A percentile compares a stretch with the other conserved stretches of the same genome.
Conservation (phyloP, 1,140 invertebrate species). For the Tetragnatha versicolor region DNA sequence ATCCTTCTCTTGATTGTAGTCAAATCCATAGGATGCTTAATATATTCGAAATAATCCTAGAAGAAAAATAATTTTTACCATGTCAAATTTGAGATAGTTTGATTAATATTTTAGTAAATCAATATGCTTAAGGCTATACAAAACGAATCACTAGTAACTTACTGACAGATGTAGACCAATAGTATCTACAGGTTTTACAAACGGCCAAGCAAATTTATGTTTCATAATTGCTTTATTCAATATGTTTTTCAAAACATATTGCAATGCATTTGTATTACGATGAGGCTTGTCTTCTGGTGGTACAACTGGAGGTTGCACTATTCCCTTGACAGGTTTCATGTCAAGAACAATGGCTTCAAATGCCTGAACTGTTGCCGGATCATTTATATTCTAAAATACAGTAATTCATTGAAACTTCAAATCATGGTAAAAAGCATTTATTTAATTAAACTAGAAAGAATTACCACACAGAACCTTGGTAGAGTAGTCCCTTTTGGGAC, state of each 20-base stretch:
- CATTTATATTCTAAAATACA: conserved; percentile 37
- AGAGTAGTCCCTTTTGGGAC: too few species aligned
- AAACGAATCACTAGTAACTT: conserved; percentile 7
- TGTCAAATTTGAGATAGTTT: too few species aligned
- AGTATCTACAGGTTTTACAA: conserved; percentile 95
- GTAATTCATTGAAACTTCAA: too few species aligned
- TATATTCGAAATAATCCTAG: conserved; percentile 92
- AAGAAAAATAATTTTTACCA: too few species aligned
- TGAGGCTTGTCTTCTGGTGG: conserved; percentile 68
- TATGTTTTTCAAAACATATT: conserved; percentile 92
- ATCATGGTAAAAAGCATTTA: not conserved
- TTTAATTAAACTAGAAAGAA: too few species aligned
- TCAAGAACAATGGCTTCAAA: conserved; percentile 60
- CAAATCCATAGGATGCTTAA: conserved; percentile 93
- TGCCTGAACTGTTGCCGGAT: conserved; percentile 48
- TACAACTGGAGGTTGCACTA: conserved; percentile 44
- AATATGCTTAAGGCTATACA: not conserved
- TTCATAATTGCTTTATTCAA: conserved; percentile 93
- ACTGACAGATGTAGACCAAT: conserved; percentile 92
- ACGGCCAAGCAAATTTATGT: conserved; percentile 98
- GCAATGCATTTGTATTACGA: conserved; percentile 88
- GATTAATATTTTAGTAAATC: not conserved
- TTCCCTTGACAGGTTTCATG: conserved; percentile 41
- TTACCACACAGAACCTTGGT: too few species aligned
- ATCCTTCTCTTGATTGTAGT: conserved; percentile 96